Conservation (phyloP, 2,797 vertebrate genomes). For the Coreius guichenoti region DNA sequence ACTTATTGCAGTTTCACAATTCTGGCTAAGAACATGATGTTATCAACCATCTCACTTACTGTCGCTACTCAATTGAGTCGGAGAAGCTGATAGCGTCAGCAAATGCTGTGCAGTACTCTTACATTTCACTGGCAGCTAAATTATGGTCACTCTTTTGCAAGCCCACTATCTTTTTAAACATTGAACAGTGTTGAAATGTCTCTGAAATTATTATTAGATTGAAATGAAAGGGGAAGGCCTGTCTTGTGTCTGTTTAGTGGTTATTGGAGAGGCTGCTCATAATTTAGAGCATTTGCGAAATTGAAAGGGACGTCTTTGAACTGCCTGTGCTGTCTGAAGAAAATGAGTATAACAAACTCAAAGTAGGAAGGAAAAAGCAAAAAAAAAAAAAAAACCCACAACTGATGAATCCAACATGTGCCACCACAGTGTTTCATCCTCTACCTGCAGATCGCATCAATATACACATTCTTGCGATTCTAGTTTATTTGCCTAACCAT, state of each 20-base stretch:
- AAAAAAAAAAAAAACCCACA: neutral
- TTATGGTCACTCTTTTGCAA: constrained; percentile 44
- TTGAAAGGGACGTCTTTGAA: constrained; percentile 45
- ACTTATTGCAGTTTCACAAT: constrained; percentile 40
- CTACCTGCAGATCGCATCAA: neutral
- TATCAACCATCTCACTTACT: constrained; percentile 41
- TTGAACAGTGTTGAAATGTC: neutral
- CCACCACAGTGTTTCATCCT: neutral
- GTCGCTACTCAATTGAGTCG: neutral
- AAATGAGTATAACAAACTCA: constrained; percentile 51
- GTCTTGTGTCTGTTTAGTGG: constrained; percentile 30
- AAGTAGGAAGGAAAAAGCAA: constrained; percentile 4
- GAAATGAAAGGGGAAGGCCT: constrained; percentile 34
- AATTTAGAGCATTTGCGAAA: constrained; percentile 18
- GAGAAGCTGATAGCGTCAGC: constrained; percentile 38
- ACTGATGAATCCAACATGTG: constrained; percentile 28
- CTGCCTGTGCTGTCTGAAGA: constrained; percentile 43
- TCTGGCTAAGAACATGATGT: constrained; percentile 33
- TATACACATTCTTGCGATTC: constrained; percentile 28
- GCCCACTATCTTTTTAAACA: constrained; percentile 23
- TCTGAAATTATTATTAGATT: constrained; percentile 43
- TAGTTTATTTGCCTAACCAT: constrained; percentile 5
- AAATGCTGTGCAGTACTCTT: constrained; percentile 9
- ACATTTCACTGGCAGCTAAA: constrained; percentile 32
- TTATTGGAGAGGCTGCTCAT: constrained; percentile 21